Conservation (phyloP, 2,797 vertebrate genomes). For the Australoheros facetus region DNA sequence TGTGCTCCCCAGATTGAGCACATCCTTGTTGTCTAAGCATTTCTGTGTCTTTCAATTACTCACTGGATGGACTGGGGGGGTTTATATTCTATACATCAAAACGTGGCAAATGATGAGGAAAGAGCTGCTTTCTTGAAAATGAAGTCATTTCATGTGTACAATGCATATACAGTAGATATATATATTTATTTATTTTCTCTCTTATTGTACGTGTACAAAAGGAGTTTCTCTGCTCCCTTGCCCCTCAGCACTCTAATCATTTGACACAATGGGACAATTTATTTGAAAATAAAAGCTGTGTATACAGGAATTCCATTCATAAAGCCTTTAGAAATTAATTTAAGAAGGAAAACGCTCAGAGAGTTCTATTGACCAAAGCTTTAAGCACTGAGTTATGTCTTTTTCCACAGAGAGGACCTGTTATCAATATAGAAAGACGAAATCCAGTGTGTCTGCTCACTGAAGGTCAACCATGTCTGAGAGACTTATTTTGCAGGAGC, state of each 20-base stretch:
- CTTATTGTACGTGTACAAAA: conserved; percentile 46
- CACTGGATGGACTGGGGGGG: conserved; percentile 8
- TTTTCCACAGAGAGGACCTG: conserved; percentile 8
- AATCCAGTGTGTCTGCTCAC: neutral
- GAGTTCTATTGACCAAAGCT: conserved; percentile 35
- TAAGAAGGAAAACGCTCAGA: conserved; percentile 23
- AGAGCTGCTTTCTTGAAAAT: conserved; percentile 19
- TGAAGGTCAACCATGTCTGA: conserved; percentile 3
- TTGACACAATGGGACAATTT: conserved; percentile 46
- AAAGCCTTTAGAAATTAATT: conserved; percentile 47
- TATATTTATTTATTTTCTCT: conserved; percentile 9
- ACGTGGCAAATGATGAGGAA: neutral
- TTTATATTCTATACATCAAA: conserved; percentile 40
- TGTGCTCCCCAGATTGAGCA: conserved; percentile 30
- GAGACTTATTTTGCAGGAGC: neutral
- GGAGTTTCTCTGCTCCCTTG: conserved; percentile 31
- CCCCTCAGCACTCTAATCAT: conserved; percentile 39
- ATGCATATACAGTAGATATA: neutral
- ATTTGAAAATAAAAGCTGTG: conserved; percentile 38
- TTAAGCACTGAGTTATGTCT: neutral
- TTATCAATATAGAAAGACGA: neutral
- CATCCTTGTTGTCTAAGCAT: conserved; percentile 5
- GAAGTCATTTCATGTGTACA: conserved; percentile 10
- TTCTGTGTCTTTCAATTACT: conserved; percentile 43
- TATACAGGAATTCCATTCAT: conserved; percentile 15